Percentiles rank a stretch among this genome's conserved stretches.
Conservation (phyloP, 2,888 invertebrate species). For the Malthinus flaveolus region DNA sequence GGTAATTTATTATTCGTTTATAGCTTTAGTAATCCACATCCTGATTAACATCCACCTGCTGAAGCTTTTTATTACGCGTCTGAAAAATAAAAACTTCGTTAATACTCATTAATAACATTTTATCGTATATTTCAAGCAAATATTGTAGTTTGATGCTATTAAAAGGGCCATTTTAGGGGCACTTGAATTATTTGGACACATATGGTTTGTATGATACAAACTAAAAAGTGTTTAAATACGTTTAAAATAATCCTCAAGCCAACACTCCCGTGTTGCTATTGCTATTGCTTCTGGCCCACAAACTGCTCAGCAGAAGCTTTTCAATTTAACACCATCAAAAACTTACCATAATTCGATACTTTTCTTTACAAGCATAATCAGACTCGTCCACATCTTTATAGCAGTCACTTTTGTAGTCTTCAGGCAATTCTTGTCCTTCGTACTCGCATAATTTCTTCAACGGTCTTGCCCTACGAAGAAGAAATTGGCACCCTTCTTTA, state of each 20-base stretch:
- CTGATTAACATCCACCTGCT: constrained; percentile 43
- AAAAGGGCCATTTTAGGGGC: no score
- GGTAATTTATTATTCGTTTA: constrained; percentile 11
- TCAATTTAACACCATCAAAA: not conserved
- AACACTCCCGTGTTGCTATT: no score
- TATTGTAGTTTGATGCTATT: no score
- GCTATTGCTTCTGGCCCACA: not conserved
- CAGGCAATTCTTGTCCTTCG: constrained; percentile 69
- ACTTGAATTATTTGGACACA: no score
- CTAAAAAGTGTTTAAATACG: no score
- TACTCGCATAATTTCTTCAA: constrained; percentile 74
- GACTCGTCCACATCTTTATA: constrained; percentile 80
- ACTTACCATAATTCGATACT: constrained; percentile 76
- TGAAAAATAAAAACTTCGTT: constrained; percentile 49
- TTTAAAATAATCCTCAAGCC: no score
- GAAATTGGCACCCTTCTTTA: not conserved
- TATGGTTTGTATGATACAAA: no score
- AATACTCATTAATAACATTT: constrained; percentile 22
- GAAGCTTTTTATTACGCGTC: constrained; percentile 53
- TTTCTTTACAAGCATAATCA: constrained; percentile 79
- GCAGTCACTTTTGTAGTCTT: constrained; percentile 76
- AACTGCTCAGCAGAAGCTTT: no score
- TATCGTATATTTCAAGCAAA: not conserved
- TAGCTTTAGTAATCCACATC: constrained; percentile 28
- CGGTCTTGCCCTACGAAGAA: constrained; percentile 60